Evolutionary conservation across 2,797 vertebrate species (phyloP).

Genomic region (Staurois parvus): DNA sequence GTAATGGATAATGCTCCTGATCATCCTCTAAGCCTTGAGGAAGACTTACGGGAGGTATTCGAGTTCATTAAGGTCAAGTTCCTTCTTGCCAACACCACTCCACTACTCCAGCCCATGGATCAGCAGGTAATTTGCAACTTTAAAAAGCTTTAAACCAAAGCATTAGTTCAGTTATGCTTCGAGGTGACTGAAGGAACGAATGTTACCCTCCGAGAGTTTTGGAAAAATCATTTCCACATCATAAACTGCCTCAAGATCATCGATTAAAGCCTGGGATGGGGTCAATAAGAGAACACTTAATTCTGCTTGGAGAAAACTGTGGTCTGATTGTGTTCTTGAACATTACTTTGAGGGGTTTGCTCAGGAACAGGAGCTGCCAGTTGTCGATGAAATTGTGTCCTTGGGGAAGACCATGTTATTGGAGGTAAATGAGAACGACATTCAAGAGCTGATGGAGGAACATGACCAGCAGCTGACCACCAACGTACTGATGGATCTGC

Average conservation of each 20-base stretch:
- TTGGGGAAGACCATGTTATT: not conserved
- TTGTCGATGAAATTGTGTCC: not conserved
- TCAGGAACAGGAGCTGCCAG: not conserved
- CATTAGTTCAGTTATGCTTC: not conserved
- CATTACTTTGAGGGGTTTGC: not conserved
- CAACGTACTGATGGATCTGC: not conserved
- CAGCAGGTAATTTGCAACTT: not conserved
- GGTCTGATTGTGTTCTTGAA: not conserved
- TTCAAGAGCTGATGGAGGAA: not conserved
- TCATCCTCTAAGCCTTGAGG: not conserved
- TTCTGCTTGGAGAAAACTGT: conserved; percentile 5
- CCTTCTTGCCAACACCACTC: not conserved
- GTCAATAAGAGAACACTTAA: not conserved
- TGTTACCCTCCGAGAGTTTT: not conserved
- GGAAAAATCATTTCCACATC: conserved; percentile 2
- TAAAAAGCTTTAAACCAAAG: conserved; percentile 12
- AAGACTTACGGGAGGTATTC: not conserved
- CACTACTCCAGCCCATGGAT: not conserved
- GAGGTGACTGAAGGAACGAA: conserved; percentile 1
- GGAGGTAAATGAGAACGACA: not conserved
- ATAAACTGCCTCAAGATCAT: not conserved
- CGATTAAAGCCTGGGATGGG: not conserved
- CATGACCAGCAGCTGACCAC: conserved; percentile 1
- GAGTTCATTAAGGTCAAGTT: not conserved
- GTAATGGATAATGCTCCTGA: not conserved